Conservation (phyloP, 2,797 vertebrate species). For the Novumbra hubbsi region DNA sequence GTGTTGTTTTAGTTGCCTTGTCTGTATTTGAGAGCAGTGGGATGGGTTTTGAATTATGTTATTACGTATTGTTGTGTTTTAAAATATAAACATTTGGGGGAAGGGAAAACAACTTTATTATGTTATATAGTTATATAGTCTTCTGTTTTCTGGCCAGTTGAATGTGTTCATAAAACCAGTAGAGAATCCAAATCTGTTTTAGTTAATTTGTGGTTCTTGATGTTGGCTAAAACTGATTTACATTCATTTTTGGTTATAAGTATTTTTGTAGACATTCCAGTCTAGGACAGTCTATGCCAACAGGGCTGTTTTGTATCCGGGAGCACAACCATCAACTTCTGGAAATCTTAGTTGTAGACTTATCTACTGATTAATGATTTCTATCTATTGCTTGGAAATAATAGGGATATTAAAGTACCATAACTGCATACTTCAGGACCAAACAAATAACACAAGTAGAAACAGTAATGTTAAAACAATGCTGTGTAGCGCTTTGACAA, state of each 20-base stretch:
- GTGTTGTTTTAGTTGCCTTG: not conserved
- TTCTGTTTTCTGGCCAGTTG: not conserved
- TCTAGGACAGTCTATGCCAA: not conserved
- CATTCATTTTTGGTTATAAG: not conserved
- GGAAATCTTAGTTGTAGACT: not conserved
- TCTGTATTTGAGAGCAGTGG: not conserved
- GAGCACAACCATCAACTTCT: not conserved
- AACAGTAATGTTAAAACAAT: not conserved
- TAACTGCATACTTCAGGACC: not conserved
- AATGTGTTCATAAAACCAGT: slow-evolving; percentile 7
- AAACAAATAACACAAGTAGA: not conserved
- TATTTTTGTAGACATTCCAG: not conserved
- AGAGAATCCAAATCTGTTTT: not conserved
- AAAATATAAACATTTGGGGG: not conserved
- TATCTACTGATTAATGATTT: not conserved
- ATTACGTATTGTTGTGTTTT: slow-evolving; percentile 1
- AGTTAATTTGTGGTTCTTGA: not conserved
- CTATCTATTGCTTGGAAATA: not conserved
- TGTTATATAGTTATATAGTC: not conserved
- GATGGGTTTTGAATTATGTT: not conserved
- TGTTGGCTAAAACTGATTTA: not conserved
- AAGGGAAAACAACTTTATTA: not conserved
- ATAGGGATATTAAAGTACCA: not conserved
- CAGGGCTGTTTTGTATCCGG: not conserved
- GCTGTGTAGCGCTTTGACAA: not conserved